phyloP scores from a whole-genome alignment of 2,113 vertebrate genomes.

The Anser brachyrhynchus region DNA sequence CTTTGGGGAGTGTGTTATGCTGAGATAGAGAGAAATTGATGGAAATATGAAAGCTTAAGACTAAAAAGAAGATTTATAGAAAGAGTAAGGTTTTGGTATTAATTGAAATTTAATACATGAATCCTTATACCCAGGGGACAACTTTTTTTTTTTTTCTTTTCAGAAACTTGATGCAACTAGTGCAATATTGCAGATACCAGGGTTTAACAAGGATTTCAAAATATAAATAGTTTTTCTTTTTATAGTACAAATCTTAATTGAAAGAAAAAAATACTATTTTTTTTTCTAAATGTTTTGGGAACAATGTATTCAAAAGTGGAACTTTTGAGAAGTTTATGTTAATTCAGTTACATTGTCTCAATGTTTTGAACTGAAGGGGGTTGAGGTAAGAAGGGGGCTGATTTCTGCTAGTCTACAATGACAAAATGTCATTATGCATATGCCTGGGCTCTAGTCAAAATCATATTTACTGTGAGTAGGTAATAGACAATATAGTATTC shows the following conservation, averaged over 20 bases:
- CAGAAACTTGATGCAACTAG: not conserved
- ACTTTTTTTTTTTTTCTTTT: not conserved
- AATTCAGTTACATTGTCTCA: not conserved
- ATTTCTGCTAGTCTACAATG: not conserved
- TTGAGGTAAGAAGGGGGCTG: not conserved
- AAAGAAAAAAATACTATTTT: not conserved
- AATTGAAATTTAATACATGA: not conserved
- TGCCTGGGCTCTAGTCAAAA: not conserved
- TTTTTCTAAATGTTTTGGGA: not conserved
- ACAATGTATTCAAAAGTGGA: not conserved
- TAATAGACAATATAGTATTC: not conserved
- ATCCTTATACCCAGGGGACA: not conserved
- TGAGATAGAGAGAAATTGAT: not conserved
- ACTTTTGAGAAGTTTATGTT: not conserved
- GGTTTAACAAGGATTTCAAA: not conserved
- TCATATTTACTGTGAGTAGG: not conserved
- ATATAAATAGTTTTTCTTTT: not conserved
- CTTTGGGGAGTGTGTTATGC: not conserved
- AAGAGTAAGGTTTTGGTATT: not conserved
- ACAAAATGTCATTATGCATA: not conserved
- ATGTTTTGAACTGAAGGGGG: not conserved
- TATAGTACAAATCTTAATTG: fast-evolving
- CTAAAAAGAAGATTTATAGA: not conserved
- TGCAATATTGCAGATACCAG: not conserved
- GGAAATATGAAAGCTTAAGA: not conserved